Conservation (phyloP, 2,113 vertebrate species). For the Neogale vison region DNA sequence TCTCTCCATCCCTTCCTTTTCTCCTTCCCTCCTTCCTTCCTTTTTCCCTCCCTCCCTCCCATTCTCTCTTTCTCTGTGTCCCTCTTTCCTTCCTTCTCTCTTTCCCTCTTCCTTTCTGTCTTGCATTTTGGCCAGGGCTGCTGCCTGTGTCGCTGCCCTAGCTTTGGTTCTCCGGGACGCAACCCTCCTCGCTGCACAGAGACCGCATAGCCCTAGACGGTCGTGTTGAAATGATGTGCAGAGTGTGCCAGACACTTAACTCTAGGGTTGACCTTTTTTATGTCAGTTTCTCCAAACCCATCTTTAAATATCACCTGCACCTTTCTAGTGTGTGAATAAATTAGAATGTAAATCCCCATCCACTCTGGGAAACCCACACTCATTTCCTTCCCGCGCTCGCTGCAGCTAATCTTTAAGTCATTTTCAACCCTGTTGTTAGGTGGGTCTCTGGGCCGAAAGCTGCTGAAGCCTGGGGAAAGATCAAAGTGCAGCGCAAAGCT, state of each 20-base stretch:
- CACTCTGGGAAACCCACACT: constrained; percentile 37
- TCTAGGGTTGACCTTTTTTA: constrained; percentile 24
- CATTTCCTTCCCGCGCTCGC: constrained; percentile 52
- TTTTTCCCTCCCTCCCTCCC: neutral
- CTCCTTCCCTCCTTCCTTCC: accelerated
- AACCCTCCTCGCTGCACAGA: neutral
- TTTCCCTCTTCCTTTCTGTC: too few relatives aligned
- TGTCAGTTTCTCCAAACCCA: constrained; percentile 33
- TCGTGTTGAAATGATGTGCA: neutral
- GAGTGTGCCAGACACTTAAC: constrained; percentile 55
- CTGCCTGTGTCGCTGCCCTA: neutral
- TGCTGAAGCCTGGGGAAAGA: constrained; percentile 70
- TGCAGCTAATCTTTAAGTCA: constrained; percentile 62
- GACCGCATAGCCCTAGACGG: neutral
- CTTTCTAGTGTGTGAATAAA: constrained; percentile 70
- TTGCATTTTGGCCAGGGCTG: neutral
- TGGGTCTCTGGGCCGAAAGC: constrained; percentile 52
- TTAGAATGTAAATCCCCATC: constrained; percentile 65
- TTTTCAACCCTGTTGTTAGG: constrained; percentile 63
- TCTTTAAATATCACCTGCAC: constrained; percentile 27
- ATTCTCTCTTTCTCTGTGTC: neutral
- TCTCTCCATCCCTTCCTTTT: neutral
- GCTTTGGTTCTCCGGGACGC: neutral
- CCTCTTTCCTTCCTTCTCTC: neutral
- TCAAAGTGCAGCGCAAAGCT: constrained; percentile 47